Evolutionary conservation across 2,113 vertebrate species (phyloP).

Genomic region (Oryzias javanicus): DNA sequence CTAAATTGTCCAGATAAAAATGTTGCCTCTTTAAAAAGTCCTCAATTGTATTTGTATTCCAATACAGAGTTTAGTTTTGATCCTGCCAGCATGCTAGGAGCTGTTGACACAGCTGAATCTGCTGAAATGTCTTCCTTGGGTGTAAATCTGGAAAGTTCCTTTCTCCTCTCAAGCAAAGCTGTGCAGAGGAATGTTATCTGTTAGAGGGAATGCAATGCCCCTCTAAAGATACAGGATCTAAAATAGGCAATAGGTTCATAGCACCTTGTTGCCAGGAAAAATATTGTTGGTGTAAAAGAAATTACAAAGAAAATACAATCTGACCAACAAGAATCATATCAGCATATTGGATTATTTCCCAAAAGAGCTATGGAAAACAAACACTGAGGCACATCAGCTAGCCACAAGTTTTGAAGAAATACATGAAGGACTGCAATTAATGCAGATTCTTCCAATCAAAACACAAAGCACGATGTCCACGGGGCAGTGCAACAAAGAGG

Average conservation of each 20-base stretch:
- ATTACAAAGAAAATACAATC: background rate
- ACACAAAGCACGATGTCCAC: conserved; percentile 68
- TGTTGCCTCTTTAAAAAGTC: no score
- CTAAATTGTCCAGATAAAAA: no score
- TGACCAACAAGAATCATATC: background rate
- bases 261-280: conserved; percentile 4
- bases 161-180: conserved; percentile 37
- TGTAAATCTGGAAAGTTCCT: conserved; percentile 30
- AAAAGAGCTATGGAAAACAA: conserved; percentile 1
- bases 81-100: background rate
- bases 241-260: background rate
- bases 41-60: no score
- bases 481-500: conserved; percentile 66
- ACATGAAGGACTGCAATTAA: conserved; percentile 70
- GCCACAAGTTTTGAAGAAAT: conserved; percentile 45
- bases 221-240: conserved; percentile 8
- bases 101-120: conserved; percentile 13
- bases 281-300: conserved; percentile 12
- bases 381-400: conserved; percentile 35
- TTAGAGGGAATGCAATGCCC: conserved; percentile 36
- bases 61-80: background rate
- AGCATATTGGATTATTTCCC: background rate
- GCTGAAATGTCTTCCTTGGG: conserved; percentile 26
- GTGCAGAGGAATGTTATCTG: conserved; percentile 43
- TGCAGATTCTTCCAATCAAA: conserved; percentile 74